Conservation (phyloP, 2,888 invertebrate species). For the Chaetoderma sp. region DNA sequence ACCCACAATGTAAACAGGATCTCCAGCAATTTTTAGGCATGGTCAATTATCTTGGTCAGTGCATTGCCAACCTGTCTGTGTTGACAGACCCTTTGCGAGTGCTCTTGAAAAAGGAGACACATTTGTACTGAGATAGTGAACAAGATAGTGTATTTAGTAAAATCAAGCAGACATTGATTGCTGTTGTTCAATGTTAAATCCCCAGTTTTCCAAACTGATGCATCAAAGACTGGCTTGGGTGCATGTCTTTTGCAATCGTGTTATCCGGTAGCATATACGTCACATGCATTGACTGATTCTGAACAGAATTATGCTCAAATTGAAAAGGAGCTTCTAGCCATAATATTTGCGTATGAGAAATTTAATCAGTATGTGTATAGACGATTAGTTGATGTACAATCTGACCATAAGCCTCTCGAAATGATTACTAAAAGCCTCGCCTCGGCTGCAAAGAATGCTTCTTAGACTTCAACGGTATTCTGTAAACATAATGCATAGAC, state of each 20-base stretch:
- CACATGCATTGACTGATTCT: slow-evolving; percentile 28
- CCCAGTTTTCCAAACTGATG: slow-evolving; percentile 23
- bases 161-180: slow-evolving; percentile 32
- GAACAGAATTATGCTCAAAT: slow-evolving; percentile 37
- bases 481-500: slow-evolving; percentile 19
- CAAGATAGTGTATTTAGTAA: slow-evolving; percentile 11
- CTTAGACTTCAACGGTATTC: slow-evolving; percentile 27
- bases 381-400: slow-evolving; percentile 22
- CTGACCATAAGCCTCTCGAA: slow-evolving; percentile 38
- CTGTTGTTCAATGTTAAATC: slow-evolving; percentile 25
- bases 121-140: slow-evolving; percentile 10
- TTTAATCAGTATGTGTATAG: slow-evolving; percentile 36
- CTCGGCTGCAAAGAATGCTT: slow-evolving; percentile 30
- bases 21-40: slow-evolving; percentile 31
- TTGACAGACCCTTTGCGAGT: slow-evolving; percentile 32
- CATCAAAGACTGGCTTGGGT: slow-evolving; percentile 32
- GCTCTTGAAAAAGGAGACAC: slow-evolving; percentile 25
- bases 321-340: slow-evolving; percentile 33
- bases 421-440: slow-evolving; percentile 17
- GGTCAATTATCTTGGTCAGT: slow-evolving; percentile 31
- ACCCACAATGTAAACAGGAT: slow-evolving; percentile 22
- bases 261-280: slow-evolving; percentile 35
- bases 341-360: slow-evolving; percentile 28
- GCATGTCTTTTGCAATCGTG: slow-evolving; percentile 29
- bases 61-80: slow-evolving; percentile 36